These are phyloP conservation scores for Pristionchus japonicus DNA, from an alignment of 2,888 invertebrate species.

Conservation along the genomic window DNA sequence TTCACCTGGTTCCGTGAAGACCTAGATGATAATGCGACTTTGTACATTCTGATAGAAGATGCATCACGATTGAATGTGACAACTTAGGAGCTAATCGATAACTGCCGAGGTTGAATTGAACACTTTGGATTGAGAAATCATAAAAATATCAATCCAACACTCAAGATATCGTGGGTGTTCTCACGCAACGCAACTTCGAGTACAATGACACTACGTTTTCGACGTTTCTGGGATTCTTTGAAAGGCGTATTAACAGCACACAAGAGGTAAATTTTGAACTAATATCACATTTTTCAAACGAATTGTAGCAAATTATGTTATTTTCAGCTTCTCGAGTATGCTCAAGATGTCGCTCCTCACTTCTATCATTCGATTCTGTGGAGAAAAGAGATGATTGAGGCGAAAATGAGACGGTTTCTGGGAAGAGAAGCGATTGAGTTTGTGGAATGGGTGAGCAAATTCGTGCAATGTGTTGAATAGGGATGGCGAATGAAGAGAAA, in stretches of 20 bases:
- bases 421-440: not conserved
- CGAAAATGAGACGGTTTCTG: not conserved
- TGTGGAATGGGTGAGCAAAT: slow-evolving; percentile 1
- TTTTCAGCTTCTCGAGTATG: not conserved
- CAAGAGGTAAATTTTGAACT: not conserved
- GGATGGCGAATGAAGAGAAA: too few relatives aligned
- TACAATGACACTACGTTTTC: not conserved
- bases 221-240: not conserved
- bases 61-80: not conserved
- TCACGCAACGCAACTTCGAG: not conserved
- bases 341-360: not conserved
- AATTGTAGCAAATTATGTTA: not conserved
- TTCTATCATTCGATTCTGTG: not conserved
- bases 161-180: not conserved
- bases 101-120: not conserved
- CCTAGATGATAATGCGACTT: not conserved
- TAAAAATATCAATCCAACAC: not conserved
- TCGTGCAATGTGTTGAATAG: too few relatives aligned
- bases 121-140: not conserved
- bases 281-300: not conserved
- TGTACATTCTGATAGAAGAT: not conserved
- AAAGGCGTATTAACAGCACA: not conserved
- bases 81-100: not conserved
- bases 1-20: not conserved
- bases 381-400: not conserved